Conservation (phyloP, 2,888 invertebrate species). For the Prosopocoilus inquinatus region DNA sequence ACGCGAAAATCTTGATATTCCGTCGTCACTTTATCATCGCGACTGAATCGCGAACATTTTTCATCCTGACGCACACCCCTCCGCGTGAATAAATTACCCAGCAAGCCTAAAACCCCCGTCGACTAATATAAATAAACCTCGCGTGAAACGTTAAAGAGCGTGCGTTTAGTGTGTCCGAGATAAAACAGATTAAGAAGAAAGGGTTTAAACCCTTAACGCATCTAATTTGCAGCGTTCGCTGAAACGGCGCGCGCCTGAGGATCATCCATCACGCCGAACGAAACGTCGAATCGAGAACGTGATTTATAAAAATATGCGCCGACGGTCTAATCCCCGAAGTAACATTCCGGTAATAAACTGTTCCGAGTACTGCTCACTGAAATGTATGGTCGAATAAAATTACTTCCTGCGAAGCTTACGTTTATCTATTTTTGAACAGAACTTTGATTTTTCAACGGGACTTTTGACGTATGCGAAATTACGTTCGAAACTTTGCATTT, state of each 20-base stretch:
- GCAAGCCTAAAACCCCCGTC: no score
- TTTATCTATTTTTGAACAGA: not conserved
- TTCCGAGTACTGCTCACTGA: constrained; percentile 9
- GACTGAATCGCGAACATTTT: no score
- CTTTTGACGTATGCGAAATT: not conserved
- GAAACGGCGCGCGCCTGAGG: constrained; percentile 7
- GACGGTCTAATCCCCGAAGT: constrained; percentile 14
- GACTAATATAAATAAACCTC: no score
- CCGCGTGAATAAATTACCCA: no score
- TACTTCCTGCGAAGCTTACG: not conserved
- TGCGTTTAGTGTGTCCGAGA: no score
- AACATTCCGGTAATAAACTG: constrained; percentile 18
- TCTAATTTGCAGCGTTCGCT: not conserved
- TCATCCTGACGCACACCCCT: no score
- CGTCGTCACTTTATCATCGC: no score
- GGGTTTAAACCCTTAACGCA: no score
- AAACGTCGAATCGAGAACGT: constrained; percentile 16
- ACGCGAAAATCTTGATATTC: no score
- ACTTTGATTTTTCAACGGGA: constrained; percentile 4
- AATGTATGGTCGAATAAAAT: constrained; percentile 5
- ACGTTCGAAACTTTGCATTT: not conserved
- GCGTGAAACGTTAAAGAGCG: no score
- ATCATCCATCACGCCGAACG: constrained; percentile 17
- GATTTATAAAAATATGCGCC: constrained; percentile 9
- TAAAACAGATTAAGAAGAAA: no score